These are phyloP conservation scores for Drosophila macrothrix DNA, from an alignment of 2,888 invertebrate genomes.

Conservation along the genomic window DNA sequence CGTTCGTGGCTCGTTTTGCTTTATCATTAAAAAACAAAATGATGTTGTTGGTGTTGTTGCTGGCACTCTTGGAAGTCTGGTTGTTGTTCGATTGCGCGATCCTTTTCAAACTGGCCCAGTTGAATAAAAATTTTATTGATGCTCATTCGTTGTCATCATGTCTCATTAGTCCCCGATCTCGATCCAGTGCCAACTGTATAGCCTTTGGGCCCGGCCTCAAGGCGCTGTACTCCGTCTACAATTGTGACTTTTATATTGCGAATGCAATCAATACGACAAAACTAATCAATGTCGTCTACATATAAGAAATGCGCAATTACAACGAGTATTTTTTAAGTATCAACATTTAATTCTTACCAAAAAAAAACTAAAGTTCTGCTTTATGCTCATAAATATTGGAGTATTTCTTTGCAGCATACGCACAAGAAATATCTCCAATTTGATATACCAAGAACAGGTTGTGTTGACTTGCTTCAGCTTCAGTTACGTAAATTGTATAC, in stretches of 20 bases:
- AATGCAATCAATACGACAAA: neutral
- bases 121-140: conserved; percentile 44
- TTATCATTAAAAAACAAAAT: conserved; percentile 43
- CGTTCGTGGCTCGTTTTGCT: conserved; percentile 54
- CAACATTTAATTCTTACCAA: neutral
- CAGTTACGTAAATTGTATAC: neutral
- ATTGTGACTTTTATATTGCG: neutral
- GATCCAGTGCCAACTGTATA: conserved; percentile 40
- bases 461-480: neutral
- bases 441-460: neutral
- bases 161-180: conserved; percentile 31
- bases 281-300: neutral
- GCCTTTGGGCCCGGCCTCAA: conserved; percentile 38
- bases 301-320: neutral
- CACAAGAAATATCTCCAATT: neutral
- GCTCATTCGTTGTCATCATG: conserved; percentile 36
- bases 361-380: neutral
- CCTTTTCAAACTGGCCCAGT: conserved; percentile 49
- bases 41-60: conserved; percentile 20
- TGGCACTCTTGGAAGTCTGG: conserved; percentile 6
- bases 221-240: neutral
- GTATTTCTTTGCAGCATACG: neutral
- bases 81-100: conserved; percentile 42
- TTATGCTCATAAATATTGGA: neutral
- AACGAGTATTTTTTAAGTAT: neutral